Evolutionary conservation across 1,140 invertebrate species (phyloP).

Genomic region (Arion vulgaris): DNA sequence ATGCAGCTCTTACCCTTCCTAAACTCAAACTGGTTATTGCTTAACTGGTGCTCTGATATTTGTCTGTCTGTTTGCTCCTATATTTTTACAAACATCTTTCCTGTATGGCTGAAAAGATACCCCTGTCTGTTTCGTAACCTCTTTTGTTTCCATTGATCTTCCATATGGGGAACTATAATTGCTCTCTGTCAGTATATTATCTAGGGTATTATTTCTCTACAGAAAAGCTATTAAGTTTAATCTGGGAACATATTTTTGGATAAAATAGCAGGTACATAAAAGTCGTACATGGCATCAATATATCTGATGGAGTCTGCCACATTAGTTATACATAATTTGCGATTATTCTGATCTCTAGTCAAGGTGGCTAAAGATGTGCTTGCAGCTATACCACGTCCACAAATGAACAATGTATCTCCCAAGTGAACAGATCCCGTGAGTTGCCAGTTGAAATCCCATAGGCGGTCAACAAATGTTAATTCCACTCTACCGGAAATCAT

Average conservation of each 20-base stretch:
- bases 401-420: background rate
- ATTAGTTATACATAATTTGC: background rate
- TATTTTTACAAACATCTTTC: too few species aligned
- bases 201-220: too few species aligned
- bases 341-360: background rate
- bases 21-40: too few species aligned
- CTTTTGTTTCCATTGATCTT: too few species aligned
- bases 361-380: background rate
- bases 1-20: too few species aligned
- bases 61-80: too few species aligned
- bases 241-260: background rate
- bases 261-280: background rate
- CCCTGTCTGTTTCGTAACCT: too few species aligned
- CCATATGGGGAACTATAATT: too few species aligned
- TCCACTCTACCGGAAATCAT: background rate
- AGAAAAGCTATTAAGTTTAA: background rate
- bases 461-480: background rate
- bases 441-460: background rate
- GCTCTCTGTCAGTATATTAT: too few species aligned
- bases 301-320: background rate
- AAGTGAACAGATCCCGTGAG: background rate
- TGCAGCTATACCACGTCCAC: background rate
- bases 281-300: background rate
- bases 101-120: too few species aligned
- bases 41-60: too few species aligned